phyloP scores from a whole-genome alignment of 2,113 vertebrate genomes.

The Cathartes aura region DNA sequence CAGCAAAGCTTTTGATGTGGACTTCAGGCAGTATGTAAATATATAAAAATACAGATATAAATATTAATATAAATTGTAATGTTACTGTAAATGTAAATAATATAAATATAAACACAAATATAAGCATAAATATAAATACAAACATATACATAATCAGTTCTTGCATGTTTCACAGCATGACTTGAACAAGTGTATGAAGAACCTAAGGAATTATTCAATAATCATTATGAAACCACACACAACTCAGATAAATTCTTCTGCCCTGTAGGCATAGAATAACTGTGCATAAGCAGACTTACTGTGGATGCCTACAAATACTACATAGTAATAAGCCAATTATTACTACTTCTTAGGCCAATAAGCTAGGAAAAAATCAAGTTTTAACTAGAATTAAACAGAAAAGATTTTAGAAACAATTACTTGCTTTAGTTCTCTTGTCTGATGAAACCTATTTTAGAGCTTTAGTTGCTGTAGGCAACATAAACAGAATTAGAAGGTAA shows the following conservation, averaged over 20 bases:
- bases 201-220: not conserved
- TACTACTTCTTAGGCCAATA: not conserved
- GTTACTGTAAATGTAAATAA: not conserved
- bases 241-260: not conserved
- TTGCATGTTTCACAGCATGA: not conserved
- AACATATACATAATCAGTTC: not conserved
- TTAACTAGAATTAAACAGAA: slow-evolving; percentile 25
- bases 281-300: not conserved
- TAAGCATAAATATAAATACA: not conserved
- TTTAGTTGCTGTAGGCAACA: not conserved
- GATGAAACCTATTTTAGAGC: not conserved
- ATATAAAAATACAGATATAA: not conserved
- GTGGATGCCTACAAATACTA: not conserved
- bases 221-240: not conserved
- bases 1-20: not conserved
- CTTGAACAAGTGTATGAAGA: not conserved
- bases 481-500: slow-evolving; percentile 35
- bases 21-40: not conserved
- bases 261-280: not conserved
- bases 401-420: slow-evolving; percentile 28
- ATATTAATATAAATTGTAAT: not conserved
- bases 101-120: not conserved
- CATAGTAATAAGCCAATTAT: not conserved
- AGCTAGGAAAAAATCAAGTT: not conserved
- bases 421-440: slow-evolving; percentile 32